Evolutionary conservation across 1,140 invertebrate species (phyloP), one percentile per base, ranked within the genome.

Genomic region (Nixonia krombeini): DNA sequence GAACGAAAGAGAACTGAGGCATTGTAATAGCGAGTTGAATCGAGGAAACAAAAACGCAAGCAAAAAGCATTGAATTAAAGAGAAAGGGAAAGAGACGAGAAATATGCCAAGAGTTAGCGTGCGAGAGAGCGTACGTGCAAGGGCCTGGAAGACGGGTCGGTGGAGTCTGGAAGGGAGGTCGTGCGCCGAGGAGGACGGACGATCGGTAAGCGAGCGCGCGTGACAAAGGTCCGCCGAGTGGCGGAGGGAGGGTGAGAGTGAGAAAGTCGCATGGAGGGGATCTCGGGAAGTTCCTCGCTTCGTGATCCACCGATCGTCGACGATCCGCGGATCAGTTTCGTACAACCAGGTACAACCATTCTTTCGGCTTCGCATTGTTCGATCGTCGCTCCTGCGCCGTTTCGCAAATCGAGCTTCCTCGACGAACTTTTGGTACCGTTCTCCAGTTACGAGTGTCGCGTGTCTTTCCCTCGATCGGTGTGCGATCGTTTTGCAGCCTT

Each of bases 261-360:
- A 38, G 35, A 51, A 40, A 37, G 37, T 23, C 18, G 23, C 33
- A 9, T 40, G 31, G 25, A 17, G 47, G 47, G 47, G 47, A 29
- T 40, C 33, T 16, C 18, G 13, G 26, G 47, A 38, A 51, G 35
- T 51, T 26, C 46, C 35, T 29, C 29, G 47, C 23, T n/a, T 51
- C 35, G 47, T 12, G 47, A 51, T 50, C 47, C 16, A 13, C 37
- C 47, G 47, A 50, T 51, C 47, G 35, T 40, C 47, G 18, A 38
- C 47, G 47, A 51, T 51, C 47, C 18, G n/a, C 26, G 12, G 35
- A 51, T 51, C 47, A 51, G 47, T 51, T 40, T 40, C 16, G 37
- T 18, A 18, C 37, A 40, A 40, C 47, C 47, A 10, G 12, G 47
- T 51, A 35, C 47, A 26, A 51, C 35, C 25, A 31, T 38, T 38